Percentiles rank a stretch among this genome's conserved stretches.
phyloP scores from a whole-genome alignment of 2,888 invertebrate species.

The Pyrgus malvae region DNA sequence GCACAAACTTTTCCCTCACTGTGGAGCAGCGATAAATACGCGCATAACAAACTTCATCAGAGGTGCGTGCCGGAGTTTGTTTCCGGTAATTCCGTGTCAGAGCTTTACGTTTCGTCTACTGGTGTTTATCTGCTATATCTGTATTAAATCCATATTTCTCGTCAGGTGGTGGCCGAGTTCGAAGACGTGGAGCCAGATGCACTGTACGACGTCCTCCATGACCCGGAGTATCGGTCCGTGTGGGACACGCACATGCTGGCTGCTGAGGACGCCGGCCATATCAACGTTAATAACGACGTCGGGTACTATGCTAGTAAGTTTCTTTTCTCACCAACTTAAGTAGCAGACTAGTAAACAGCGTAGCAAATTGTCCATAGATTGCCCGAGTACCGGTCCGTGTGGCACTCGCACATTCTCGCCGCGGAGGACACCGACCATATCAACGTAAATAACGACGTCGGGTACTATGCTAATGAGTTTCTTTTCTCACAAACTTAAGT shows the following conservation, averaged over 20 bases:
- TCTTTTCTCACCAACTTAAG: too few relatives aligned
- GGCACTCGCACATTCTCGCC: constrained; percentile 95
- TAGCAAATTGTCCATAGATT: too few relatives aligned
- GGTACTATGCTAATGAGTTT: constrained; percentile 93
- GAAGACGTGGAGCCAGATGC: constrained; percentile 87
- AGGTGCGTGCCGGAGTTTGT: too few relatives aligned
- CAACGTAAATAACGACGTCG: constrained; percentile 96
- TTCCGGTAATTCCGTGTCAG: too few relatives aligned
- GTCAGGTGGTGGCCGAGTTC: constrained; percentile 83
- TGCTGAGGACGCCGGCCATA: constrained; percentile 92
- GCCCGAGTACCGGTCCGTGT: constrained; percentile 91
- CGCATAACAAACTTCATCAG: too few relatives aligned
- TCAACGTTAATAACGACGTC: constrained; percentile 96
- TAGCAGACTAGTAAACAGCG: too few relatives aligned
- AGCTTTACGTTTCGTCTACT: too few relatives aligned
- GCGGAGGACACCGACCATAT: constrained; percentile 93
- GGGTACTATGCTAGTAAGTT: constrained; percentile 94
- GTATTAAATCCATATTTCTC: not conserved
- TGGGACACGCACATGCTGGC: constrained; percentile 96
- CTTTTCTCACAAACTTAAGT: too few relatives aligned
- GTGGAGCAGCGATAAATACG: too few relatives aligned
- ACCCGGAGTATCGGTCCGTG: constrained; percentile 92
- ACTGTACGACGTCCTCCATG: constrained; percentile 94
- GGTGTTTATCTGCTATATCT: too few relatives aligned
- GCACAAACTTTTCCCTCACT: too few relatives aligned